Percentiles rank a stretch among this genome's conserved stretches.
Conservation (phyloP, 2,888 invertebrate species). For the Plebejus anna region DNA sequence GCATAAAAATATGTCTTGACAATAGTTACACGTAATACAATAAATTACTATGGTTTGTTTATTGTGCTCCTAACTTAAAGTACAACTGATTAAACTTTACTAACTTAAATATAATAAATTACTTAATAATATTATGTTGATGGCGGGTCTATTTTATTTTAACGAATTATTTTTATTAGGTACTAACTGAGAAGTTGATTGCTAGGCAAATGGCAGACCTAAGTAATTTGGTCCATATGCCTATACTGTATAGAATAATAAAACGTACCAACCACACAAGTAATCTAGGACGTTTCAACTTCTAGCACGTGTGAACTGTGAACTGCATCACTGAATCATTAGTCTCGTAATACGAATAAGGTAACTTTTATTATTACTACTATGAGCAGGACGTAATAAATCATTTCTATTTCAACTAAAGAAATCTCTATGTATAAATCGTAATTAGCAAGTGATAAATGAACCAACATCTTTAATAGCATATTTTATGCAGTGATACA, state of each 20-base stretch:
- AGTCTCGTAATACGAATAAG: background rate
- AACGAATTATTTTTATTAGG: background rate
- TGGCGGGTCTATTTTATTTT: no score
- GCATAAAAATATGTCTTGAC: background rate
- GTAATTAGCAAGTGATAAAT: slow-evolving; percentile 1
- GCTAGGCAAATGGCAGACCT: no score
- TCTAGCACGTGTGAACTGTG: background rate
- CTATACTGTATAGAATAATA: no score
- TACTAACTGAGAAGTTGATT: background rate
- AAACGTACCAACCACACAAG: no score
- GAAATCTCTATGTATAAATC: background rate
- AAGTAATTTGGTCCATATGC: no score
- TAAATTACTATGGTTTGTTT: no score
- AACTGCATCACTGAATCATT: background rate
- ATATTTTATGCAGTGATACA: background rate
- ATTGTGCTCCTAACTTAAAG: no score
- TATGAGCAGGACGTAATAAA: background rate
- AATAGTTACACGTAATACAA: background rate
- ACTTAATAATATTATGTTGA: no score
- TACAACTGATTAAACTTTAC: no score
- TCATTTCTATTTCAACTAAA: background rate
- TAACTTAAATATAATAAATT: no score
- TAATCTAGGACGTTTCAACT: background rate
- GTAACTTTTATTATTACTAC: background rate
- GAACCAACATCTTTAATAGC: background rate